Conservation (phyloP, 2,888 invertebrate genomes). For the Rhorus exstirpatorius region DNA sequence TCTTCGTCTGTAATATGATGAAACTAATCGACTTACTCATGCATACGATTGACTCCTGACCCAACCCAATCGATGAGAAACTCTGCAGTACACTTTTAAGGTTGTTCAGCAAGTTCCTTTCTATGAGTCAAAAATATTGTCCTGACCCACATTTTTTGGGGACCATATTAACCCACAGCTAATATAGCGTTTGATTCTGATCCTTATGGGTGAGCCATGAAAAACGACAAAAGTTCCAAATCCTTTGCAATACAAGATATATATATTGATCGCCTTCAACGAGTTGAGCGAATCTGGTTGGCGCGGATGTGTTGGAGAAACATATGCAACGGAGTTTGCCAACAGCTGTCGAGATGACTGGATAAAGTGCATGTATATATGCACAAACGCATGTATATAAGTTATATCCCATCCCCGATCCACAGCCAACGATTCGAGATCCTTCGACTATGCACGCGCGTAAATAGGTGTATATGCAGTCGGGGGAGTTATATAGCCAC, state of each 20-base stretch:
- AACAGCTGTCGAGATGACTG: constrained; percentile 20
- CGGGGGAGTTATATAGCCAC: constrained; percentile 30
- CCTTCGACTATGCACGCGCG: background rate
- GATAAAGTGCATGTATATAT: constrained; percentile 24
- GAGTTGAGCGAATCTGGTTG: background rate
- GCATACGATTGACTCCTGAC: constrained; percentile 3
- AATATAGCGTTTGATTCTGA: too few relatives aligned
- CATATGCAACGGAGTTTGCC: constrained; percentile 15
- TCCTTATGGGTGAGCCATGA: too few relatives aligned
- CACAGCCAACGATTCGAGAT: constrained; percentile 32
- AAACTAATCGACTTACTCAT: constrained; percentile 25
- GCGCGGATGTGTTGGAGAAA: background rate
- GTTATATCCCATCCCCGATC: constrained; percentile 20
- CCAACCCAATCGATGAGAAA: background rate
- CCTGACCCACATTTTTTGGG: too few relatives aligned
- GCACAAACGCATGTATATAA: constrained; percentile 72
- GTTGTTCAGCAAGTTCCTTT: too few relatives aligned
- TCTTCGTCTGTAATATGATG: background rate
- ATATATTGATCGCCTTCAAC: constrained; percentile 21
- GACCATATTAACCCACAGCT: too few relatives aligned
- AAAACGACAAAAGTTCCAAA: background rate
- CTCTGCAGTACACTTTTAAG: too few relatives aligned
- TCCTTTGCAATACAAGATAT: background rate
- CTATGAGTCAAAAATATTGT: too few relatives aligned
- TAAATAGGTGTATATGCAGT: background rate